Conservation (phyloP, 2,797 vertebrate species). For the Pipistrellus pygmaeus region DNA sequence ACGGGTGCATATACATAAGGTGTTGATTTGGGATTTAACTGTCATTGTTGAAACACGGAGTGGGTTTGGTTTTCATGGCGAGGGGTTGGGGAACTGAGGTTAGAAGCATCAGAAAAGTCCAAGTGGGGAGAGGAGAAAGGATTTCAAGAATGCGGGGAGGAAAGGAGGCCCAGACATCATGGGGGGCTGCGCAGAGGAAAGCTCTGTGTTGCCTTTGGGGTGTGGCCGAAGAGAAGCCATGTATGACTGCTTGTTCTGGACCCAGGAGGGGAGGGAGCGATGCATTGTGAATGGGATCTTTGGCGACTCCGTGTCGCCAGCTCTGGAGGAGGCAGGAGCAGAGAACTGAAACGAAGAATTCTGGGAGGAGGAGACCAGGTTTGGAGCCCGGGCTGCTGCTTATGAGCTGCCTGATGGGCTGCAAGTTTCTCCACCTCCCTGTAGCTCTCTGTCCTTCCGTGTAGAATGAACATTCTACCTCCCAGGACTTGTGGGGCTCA, state of each 20-base stretch:
- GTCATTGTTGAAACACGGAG: not conserved
- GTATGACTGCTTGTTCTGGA: not conserved
- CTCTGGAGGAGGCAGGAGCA: not conserved
- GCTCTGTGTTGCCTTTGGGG: not conserved
- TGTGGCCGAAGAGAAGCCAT: not conserved
- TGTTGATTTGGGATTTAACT: not conserved
- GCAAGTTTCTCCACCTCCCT: not conserved
- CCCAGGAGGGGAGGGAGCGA: not conserved
- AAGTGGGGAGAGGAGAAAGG: not conserved
- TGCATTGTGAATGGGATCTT: not conserved
- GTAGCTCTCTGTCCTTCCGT: not conserved
- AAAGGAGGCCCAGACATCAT: too few relatives aligned
- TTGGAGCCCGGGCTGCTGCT: not conserved
- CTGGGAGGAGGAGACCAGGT: not conserved
- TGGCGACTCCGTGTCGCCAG: not conserved
- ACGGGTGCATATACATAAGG: not conserved
- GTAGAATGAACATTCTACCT: not conserved
- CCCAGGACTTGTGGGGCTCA: not conserved
- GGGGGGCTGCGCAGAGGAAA: not conserved
- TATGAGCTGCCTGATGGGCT: not conserved
- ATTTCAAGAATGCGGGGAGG: not conserved
- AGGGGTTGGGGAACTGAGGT: not conserved
- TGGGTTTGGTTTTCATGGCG: slow-evolving; percentile 47
- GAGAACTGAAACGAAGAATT: not conserved
- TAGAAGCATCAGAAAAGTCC: not conserved